phyloP scores from a whole-genome alignment of 2,888 invertebrate species.

The Napeogenes inachia region DNA sequence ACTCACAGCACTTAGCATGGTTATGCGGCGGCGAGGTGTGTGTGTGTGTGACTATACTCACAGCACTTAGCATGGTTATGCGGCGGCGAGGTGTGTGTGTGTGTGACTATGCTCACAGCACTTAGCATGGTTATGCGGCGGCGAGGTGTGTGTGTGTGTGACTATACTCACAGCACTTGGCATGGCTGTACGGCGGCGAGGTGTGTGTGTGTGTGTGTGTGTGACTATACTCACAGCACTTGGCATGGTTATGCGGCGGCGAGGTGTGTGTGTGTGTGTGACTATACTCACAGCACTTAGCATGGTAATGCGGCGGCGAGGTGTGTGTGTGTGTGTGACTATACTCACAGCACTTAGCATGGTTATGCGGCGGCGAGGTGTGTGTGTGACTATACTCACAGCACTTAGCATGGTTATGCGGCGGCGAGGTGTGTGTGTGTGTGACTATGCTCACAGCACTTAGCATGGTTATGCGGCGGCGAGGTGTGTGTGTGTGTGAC shows the following conservation, averaged over 20 bases:
- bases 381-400: slow-evolving; percentile 48
- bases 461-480: too few species aligned
- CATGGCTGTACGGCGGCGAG: slow-evolving; percentile 89
- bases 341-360: slow-evolving; percentile 79
- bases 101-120: slow-evolving; percentile 54
- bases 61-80: slow-evolving; percentile 86
- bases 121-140: slow-evolving; percentile 88
- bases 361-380: slow-evolving; percentile 90
- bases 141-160: slow-evolving; percentile 79
- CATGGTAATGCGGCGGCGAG: slow-evolving; percentile 88
- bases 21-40: slow-evolving; percentile 89
- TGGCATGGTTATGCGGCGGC: slow-evolving; percentile 90
- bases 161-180: slow-evolving; percentile 74
- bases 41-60: slow-evolving; percentile 41
- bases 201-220: slow-evolving; percentile 75
- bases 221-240: slow-evolving; percentile 60
- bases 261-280: slow-evolving; percentile 75
- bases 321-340: slow-evolving; percentile 62
- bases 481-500: too few species aligned
- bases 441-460: too few species aligned
- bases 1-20: slow-evolving; percentile 82
- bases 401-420: slow-evolving; percentile 86
- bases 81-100: slow-evolving; percentile 84
- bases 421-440: slow-evolving; percentile 83
- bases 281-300: slow-evolving; percentile 74